Evolutionary conservation across 2,888 invertebrate species (phyloP).

Genomic region (Meteorus colon): DNA sequence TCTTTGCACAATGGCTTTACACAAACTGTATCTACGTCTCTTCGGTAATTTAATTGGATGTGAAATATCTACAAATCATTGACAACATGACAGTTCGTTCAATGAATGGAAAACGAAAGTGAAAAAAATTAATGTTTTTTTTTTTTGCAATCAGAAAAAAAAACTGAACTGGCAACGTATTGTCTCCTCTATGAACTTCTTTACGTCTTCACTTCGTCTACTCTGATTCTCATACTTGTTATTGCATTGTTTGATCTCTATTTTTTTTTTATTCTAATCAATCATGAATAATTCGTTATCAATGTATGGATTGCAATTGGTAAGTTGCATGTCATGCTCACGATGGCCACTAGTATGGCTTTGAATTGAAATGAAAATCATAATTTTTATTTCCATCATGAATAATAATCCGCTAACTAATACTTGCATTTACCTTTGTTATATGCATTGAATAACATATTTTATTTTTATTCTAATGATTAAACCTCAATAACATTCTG

Average conservation of each 20-base stretch:
- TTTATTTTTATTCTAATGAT: slow-evolving; percentile 7
- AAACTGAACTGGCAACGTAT: slow-evolving; percentile 26
- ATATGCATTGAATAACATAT: slow-evolving; percentile 6
- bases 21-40: slow-evolving; percentile 47
- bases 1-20: slow-evolving; percentile 55
- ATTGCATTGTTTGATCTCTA: slow-evolving; percentile 14
- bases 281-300: slow-evolving; percentile 21
- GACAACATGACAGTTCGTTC: not conserved
- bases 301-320: slow-evolving; percentile 27
- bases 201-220: slow-evolving; percentile 38
- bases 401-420: slow-evolving; percentile 4
- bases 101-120: not conserved
- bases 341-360: slow-evolving; percentile 60
- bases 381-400: slow-evolving; percentile 46
- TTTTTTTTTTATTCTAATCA: slow-evolving; percentile 15
- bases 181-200: slow-evolving; percentile 30
- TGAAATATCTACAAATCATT: slow-evolving; percentile 9
- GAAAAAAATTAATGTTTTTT: not conserved
- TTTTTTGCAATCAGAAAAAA: slow-evolving; percentile 8
- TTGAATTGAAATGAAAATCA: slow-evolving; percentile 51
- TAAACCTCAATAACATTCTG: slow-evolving; percentile 2
- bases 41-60: slow-evolving; percentile 44
- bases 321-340: slow-evolving; percentile 64
- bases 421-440: slow-evolving; percentile 12
- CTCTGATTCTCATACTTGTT: slow-evolving; percentile 21